Base-by-base conservation (phyloP, 2,113 vertebrate species). In the Petrocephalus zakoni region DNA sequence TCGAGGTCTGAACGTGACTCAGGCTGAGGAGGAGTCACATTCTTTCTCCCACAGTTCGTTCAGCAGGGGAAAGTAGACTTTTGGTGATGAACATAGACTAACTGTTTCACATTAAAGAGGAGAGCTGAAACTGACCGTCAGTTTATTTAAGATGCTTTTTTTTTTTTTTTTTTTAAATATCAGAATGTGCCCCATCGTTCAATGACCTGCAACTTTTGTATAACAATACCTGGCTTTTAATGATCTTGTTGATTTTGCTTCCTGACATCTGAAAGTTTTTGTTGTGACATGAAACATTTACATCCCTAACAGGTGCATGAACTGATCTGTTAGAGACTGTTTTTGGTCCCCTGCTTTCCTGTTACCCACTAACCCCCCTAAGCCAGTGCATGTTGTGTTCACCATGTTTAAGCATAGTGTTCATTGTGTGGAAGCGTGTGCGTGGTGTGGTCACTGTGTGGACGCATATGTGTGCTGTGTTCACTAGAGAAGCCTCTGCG, bases 101-200 rank as follows among this genome's bases (percentile, higher is more conserved):
- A 11, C 34, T 61, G 88, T 49, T 84, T 87, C 25, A 58, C 53
- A 83, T 88, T 25, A 58, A 78, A 88, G 56, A 51, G 22, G 22
- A 17, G 29, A 15, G 75, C 78, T 88, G 8, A 29, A 49, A 46
- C n/a, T 42, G 68, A 78, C 49, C 68, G 7, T 53, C 22, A 25
- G 29, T 22, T 34, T 49, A 25, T 42, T 5, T 78, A 34, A 88
- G 25, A 55, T n/a, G n/a, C n/a, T 9, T 3, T 51, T 52, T 25
- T 5, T 22, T 0, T 72, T 61, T 51, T 87, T 49, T 72, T 21
- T 49, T 68, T 87, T 4, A 87, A 51, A 87, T 47, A 49, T 42
- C 46, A 86, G 52, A 58, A 37, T 56, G 21, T 21, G 8, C 29
- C 25, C 34, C 46, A 53, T 85, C n/a, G 34, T 15, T 19, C 68